Evolutionary conservation across 1,140 invertebrate species (phyloP).

Genomic region (Lasaia peninsularis): DNA sequence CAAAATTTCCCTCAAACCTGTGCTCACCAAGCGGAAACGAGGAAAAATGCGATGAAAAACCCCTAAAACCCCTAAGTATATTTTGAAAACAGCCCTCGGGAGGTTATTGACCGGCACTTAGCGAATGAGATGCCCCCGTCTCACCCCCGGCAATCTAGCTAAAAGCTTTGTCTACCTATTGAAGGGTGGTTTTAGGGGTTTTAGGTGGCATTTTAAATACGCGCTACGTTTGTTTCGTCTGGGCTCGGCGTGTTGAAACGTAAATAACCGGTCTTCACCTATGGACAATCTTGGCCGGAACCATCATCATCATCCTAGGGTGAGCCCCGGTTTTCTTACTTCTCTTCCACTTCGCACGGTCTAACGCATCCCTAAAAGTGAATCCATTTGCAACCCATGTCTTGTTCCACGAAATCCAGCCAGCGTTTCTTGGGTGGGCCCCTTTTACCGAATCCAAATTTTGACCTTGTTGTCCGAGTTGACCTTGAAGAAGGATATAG

Average conservation of each 20-base stretch:
- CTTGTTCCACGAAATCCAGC: too few relatives aligned
- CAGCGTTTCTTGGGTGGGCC: too few relatives aligned
- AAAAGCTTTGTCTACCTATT: conserved; percentile 36
- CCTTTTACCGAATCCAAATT: too few relatives aligned
- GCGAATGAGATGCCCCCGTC: conserved; percentile 34
- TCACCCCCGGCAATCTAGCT: conserved; percentile 44
- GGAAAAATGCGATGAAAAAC: conserved; percentile 23
- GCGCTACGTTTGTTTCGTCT: neutral
- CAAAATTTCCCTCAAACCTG: neutral
- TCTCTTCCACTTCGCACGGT: too few relatives aligned
- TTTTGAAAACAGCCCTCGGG: conserved; percentile 33
- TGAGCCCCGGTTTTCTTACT: too few relatives aligned
- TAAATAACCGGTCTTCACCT: neutral
- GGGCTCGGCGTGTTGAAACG: conserved; percentile 6
- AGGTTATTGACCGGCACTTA: conserved; percentile 51
- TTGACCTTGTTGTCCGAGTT: too few relatives aligned
- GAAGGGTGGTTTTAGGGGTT: neutral
- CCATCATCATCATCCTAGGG: too few relatives aligned
- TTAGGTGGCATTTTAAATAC: conserved; percentile 2
- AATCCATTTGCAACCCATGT: too few relatives aligned
- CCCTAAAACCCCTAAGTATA: conserved; percentile 37
- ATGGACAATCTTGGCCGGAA: too few relatives aligned
- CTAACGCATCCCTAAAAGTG: too few relatives aligned
- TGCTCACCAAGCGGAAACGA: conserved; percentile 15
- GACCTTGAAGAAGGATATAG: too few relatives aligned